Evolutionary conservation across 1,140 invertebrate species (phyloP), one percentile per base, ranked within the genome.

Genomic region (Drosophila persimilis): DNA sequence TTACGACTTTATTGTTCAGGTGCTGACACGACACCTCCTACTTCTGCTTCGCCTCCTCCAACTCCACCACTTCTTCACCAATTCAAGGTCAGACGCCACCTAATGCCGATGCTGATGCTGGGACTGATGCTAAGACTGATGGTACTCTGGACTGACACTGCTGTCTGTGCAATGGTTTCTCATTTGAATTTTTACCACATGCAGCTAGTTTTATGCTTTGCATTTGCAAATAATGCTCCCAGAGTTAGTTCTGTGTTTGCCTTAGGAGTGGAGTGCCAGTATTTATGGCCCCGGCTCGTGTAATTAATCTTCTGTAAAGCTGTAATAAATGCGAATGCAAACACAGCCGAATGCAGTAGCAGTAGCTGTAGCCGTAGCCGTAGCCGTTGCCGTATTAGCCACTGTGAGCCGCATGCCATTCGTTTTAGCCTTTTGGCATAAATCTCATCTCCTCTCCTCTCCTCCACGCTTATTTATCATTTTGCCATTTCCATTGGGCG

Each of bases 261-360:
- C 73, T 74, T 81, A 39, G 35, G 3, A 35, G 31, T 35, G 11
- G 24, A 26, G 31, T 31, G 9, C 35, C 11, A 39, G 11, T 39
- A 85, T 85, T 85, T 85, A 86, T 85, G 81, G 74, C 65, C 73
- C 47, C 15, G 20, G 58, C 73, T 52, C 48, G 77, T 58, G 81
- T 81, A 86, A 85, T 85, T 85, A 85, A 85, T 85, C 81, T 81
- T 85, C 57, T 77, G 77, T 77, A 65, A 71, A 85, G 81, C 57
- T 63, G 77, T 73, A 77, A 77, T 74, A 72, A 74, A 76, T 65
- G 65, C 80, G 76, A 83, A 65, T 61, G 44, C 46, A 48, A 52
- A 74, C 48, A 31, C 17, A 57, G 41, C 56, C 35, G 24, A 26
- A 26, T 26, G 24, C 24, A 26, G 54, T 20, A 61, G 63, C 73